Evolutionary conservation across 2,797 vertebrate species (phyloP), one percentile per base, ranked within the genome.

Genomic region (Coregonus ussuriensis): DNA sequence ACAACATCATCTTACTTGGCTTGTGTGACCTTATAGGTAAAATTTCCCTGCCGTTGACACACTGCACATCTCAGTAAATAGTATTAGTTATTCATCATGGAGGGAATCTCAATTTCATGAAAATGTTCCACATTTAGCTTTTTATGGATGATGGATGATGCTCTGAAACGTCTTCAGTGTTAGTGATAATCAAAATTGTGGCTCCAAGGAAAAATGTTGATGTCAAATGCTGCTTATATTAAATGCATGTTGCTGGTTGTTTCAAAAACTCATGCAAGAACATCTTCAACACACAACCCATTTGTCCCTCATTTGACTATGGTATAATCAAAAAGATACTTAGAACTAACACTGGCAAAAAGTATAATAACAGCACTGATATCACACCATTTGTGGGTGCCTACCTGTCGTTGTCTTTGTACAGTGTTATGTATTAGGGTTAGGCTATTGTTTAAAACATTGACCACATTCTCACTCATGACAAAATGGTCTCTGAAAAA

Each of bases 71-170:
- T 29, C 59, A 25, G 59, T 63, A 21, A 63, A 63, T 63, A 63
- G 21, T 25, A 63, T 63, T 25, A 63, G 59, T 63, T 63, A 63
- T 63, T 63, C 59, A 63, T 63, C 59, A 63, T 63, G 21, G 21
- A 9, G 56, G n/a, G 59, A 63, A 21, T 71, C 41, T 74, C 53
- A 74, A 54, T 33, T 74, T 71, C 16, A 31, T 56, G 52, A 74
- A 74, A 53, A 74, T 53, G 29, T 15, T 35, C 0, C 13, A 31
- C n/a, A 54, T 74, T 74, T 59, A 33, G 56, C 9, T 29, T 72
- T 72, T 47, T 52, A 21, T 25, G 21, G 51, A 71, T 71, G 37
- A 47, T 25, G 33, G 18, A 47, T 63, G 59, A 63, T 29, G 21
- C 18, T 25, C 21, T 56, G 54, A 56, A 56, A 56, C 4, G 59